Evolutionary conservation across 2,113 vertebrate species (phyloP).

Genomic region (Centropus bengalensis): DNA sequence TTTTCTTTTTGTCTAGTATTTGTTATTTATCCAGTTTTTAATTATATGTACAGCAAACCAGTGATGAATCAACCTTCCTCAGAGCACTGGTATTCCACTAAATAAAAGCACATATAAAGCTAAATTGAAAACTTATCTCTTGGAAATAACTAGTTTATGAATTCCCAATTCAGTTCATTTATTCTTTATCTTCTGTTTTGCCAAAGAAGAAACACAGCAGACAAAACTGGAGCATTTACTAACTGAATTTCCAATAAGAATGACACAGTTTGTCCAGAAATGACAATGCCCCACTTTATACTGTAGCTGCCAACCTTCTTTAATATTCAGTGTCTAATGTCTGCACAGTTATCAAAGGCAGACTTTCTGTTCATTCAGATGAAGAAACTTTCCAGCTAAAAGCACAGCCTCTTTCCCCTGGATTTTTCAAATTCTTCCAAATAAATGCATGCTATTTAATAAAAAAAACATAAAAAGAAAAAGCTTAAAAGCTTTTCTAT

Average conservation of each 20-base stretch:
- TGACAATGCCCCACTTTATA: conserved; percentile 25
- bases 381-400: conserved; percentile 12
- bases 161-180: conserved; percentile 18
- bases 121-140: conserved; percentile 32
- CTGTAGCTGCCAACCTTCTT: conserved; percentile 51
- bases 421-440: conserved; percentile 16
- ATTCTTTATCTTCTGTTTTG: not conserved
- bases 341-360: conserved; percentile 49
- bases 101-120: conserved; percentile 33
- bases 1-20: not conserved
- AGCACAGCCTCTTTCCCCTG: not conserved
- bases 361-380: conserved; percentile 43
- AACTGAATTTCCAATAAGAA: conserved; percentile 37
- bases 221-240: conserved; percentile 30
- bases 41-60: not conserved
- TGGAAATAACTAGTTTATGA: conserved; percentile 17
- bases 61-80: not conserved
- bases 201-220: not conserved
- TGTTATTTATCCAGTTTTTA: not conserved
- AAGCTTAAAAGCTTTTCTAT: not conserved
- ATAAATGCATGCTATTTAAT: not conserved
- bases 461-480: not conserved
- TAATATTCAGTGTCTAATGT: conserved; percentile 54
- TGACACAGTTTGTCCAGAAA: conserved; percentile 25
- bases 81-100: not conserved